Base-by-base conservation (phyloP, 1,140 invertebrate species). In the Drosophila auraria region DNA sequence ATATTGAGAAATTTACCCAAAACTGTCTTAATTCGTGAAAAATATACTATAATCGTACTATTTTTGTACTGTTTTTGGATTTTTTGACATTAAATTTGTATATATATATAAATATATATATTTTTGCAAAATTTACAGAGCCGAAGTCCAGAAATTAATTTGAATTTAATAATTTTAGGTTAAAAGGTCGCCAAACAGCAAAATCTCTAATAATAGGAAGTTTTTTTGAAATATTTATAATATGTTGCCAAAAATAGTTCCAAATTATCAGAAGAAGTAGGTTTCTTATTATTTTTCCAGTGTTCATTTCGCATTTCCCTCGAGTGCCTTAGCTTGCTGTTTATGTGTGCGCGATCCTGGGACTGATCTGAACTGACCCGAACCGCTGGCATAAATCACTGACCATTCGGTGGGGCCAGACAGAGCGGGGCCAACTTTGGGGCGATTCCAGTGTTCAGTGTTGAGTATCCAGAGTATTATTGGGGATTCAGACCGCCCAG, bases 301-400 rank as follows among this genome's bases (percentile, higher is more conserved):
- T 56, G 53, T n/a, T 23, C 4, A 5, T 54, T 36, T 54, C 20
- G 17, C 53, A 56, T 38, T 56, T 12, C 20, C 53, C 17, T 17
- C 33, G 53, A 9, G 17, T 17, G 7, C 53, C 17, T 56, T 11
- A 38, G 53, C 25, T 44, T 47, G 42, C 65, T 80, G 77, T 66
- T 80, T 73, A 68, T 62, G 20, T 58, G 27, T 17, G 11, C 42
- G 71, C 42, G 71, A 44, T 68, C 74, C 64, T 57, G 75, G 38
- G 54, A 57, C 54, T 57, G 54, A 57, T 56, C 44, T 50, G 25
- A 62, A 36, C 50, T 70, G 75, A 78, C 74, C 74, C 75, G 64
- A 30, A 40, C 54, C 23, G 54, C 23, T 47, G 49, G 40, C 73
- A 89, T 89, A 89, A 89, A 89, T 89, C 84, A 90, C 78, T 89